Conservation (phyloP, 2,113 vertebrate species). For the Aphelocoma coerulescens region DNA sequence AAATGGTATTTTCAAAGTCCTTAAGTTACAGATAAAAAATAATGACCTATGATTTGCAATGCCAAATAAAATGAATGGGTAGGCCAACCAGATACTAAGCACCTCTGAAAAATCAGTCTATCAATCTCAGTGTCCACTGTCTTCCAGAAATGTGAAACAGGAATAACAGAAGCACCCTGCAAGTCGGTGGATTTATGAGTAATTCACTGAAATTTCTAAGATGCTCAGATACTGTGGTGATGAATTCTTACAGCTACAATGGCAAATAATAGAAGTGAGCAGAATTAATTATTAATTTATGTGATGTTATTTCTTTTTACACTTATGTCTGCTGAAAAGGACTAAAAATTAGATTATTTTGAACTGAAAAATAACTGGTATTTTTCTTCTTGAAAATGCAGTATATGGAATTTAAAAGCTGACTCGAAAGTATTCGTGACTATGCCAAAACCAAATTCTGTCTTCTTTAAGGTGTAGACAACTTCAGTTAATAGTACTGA, state of each 20-base stretch:
- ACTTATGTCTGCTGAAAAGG: not conserved
- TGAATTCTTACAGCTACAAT: not conserved
- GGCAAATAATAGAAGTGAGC: not conserved
- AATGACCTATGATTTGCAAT: not conserved
- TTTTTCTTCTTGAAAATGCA: not conserved
- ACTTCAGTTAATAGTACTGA: not conserved
- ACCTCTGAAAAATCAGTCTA: not conserved
- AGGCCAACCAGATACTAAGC: not conserved
- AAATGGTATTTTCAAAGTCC: not conserved
- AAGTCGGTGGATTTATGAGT: not conserved
- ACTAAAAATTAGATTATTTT: not conserved
- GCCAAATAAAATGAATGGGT: not conserved
- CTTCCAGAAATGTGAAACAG: not conserved
- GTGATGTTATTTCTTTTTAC: not conserved
- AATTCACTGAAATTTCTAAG: not conserved
- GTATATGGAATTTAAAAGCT: not conserved
- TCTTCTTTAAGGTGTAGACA: not conserved
- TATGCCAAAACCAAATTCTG: not conserved
- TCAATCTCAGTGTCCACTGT: not conserved
- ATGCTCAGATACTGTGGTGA: not conserved
- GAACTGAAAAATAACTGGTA: not conserved
- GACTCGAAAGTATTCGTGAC: rapidly evolving
- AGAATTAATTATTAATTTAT: not conserved
- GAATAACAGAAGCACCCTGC: not conserved
- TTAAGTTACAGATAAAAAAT: not conserved